Percentiles rank a stretch among this genome's conserved stretches.
Evolutionary conservation across 2,888 invertebrate species (phyloP).

Genomic region (Mesorhabditis belari): DNA sequence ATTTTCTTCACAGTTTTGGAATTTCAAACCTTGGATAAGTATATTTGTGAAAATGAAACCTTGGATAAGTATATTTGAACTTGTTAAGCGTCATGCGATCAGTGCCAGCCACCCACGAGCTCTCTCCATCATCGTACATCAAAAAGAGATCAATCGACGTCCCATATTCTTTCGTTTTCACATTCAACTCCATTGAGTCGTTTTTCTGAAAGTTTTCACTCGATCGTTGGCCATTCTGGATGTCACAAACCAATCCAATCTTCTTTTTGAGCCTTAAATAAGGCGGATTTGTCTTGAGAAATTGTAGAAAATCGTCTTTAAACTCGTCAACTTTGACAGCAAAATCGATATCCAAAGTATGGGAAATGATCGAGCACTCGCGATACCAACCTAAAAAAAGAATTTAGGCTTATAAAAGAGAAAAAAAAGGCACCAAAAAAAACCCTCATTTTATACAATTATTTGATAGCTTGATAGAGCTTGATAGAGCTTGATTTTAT

Average conservation of each 20-base stretch:
- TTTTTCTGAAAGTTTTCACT: background rate
- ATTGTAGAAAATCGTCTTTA: background rate
- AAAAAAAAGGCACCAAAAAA: too few relatives aligned
- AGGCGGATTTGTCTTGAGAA: background rate
- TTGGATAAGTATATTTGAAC: background rate
- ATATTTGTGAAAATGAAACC: background rate
- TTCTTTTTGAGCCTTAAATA: background rate
- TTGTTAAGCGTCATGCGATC: background rate
- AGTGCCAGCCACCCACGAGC: background rate
- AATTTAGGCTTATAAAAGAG: too few relatives aligned
- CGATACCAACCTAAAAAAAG: background rate
- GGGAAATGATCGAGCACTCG: background rate
- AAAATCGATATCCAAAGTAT: background rate
- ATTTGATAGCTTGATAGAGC: too few relatives aligned
- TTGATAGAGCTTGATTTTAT: too few relatives aligned
- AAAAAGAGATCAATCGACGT: background rate
- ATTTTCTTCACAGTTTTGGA: too few relatives aligned
- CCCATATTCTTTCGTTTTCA: background rate
- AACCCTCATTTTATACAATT: too few relatives aligned
- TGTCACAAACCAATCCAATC: background rate
- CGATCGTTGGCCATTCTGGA: background rate
- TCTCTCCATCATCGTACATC: background rate
- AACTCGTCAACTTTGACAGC: background rate
- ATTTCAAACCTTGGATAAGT: too few relatives aligned
- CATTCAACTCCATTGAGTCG: background rate